These are phyloP conservation scores for Nowickia ferox DNA, from an alignment of 2,888 invertebrate genomes.

Conservation along the genomic window DNA sequence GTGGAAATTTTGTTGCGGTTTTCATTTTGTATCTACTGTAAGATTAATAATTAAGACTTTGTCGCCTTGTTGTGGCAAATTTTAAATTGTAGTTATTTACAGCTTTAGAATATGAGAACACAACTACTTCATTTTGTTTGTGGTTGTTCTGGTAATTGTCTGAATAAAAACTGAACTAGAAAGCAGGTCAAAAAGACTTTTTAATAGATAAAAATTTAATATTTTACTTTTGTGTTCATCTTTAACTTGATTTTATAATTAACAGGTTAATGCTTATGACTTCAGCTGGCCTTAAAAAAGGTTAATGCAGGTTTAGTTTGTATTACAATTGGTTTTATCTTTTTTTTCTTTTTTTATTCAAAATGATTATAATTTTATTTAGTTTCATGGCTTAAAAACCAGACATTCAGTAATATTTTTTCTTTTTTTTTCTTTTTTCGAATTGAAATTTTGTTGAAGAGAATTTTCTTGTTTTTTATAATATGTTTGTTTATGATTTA, in stretches of 20 bases:
- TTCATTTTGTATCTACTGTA: constrained; percentile 12
- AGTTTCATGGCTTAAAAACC: background rate
- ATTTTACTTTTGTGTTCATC: background rate
- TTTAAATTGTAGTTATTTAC: constrained; percentile 41
- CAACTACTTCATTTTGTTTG: background rate
- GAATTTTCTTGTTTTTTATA: too few species aligned
- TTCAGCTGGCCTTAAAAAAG: constrained; percentile 15
- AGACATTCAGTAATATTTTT: background rate
- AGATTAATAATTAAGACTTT: constrained; percentile 63
- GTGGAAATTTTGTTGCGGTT: constrained; percentile 40
- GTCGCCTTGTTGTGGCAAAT: constrained; percentile 65
- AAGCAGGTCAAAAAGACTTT: constrained; percentile 3
- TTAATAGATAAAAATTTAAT: background rate
- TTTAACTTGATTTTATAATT: background rate
- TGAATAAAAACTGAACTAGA: background rate
- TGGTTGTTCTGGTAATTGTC: background rate
- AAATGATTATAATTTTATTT: constrained; percentile 19
- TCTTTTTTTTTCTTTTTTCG: background rate
- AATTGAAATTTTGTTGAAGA: too few species aligned
- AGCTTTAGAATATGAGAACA: constrained; percentile 7
- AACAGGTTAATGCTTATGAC: background rate
- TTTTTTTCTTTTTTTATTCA: background rate
- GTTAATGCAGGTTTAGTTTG: background rate
- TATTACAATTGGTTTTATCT: background rate
- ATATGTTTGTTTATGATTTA: too few species aligned